Percentiles rank a stretch among this genome's conserved stretches.
Conservation (phyloP, 2,888 invertebrate species). For the Augiades crinisus region DNA sequence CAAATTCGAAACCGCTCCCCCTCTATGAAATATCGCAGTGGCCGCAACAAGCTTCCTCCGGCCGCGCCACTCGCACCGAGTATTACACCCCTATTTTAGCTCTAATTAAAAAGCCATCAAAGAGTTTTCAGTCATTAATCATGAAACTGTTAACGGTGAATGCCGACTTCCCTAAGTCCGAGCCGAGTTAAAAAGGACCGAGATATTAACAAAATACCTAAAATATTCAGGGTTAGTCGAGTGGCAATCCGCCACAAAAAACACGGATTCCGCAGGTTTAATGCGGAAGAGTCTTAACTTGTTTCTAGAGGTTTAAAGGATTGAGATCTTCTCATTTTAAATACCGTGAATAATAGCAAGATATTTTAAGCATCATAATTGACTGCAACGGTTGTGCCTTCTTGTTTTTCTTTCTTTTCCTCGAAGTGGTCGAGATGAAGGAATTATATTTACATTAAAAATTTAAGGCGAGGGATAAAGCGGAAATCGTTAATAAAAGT, state of each 20-base stretch:
- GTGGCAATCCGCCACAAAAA: slow-evolving; percentile 68
- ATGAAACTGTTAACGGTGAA: slow-evolving; percentile 80
- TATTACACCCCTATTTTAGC: slow-evolving; percentile 79
- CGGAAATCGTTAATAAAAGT: slow-evolving; percentile 54
- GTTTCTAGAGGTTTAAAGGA: slow-evolving; percentile 70
- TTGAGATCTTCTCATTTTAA: slow-evolving; percentile 63
- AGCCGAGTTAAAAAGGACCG: slow-evolving; percentile 68
- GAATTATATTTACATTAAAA: slow-evolving; percentile 63
- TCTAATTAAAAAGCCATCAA: slow-evolving; percentile 82
- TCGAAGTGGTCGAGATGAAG: slow-evolving; percentile 45
- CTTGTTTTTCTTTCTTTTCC: slow-evolving; percentile 47
- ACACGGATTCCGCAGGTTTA: slow-evolving; percentile 65
- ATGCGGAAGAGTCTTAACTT: slow-evolving; percentile 68
- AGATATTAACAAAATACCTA: slow-evolving; percentile 75
- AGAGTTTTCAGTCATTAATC: slow-evolving; percentile 82
- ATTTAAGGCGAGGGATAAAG: slow-evolving; percentile 51
- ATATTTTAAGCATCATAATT: slow-evolving; percentile 74
- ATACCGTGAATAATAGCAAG: slow-evolving; percentile 61
- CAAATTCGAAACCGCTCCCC: slow-evolving; percentile 71
- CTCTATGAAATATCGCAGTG: slow-evolving; percentile 75
- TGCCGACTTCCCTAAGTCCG: slow-evolving; percentile 69
- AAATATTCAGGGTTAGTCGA: slow-evolving; percentile 74
- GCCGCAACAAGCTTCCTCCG: slow-evolving; percentile 66
- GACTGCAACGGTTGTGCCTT: slow-evolving; percentile 55
- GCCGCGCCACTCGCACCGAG: slow-evolving; percentile 46